phyloP scores from a whole-genome alignment of 2,888 invertebrate species.

The Tetragnatha montana region DNA sequence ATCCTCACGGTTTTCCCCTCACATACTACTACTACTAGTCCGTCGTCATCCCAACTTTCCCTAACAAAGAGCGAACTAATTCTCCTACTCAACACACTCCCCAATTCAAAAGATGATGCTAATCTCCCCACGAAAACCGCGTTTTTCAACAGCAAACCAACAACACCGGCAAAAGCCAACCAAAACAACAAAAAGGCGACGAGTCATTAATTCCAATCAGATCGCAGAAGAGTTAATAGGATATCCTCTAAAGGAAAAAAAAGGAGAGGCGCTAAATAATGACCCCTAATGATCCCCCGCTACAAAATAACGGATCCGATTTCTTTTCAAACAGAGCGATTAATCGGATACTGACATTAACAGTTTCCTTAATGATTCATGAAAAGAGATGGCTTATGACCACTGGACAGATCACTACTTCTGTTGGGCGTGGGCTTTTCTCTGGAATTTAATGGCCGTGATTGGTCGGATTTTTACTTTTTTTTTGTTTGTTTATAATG shows the following conservation, averaged over 20 bases:
- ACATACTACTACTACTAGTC: too few relatives aligned
- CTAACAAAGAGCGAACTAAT: too few relatives aligned
- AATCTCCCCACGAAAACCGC: too few relatives aligned
- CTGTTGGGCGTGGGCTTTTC: neutral
- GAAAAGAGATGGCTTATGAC: conserved; percentile 17
- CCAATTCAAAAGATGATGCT: too few relatives aligned
- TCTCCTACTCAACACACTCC: too few relatives aligned
- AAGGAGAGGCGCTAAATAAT: conserved; percentile 15
- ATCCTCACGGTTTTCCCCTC: too few relatives aligned
- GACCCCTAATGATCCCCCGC: conserved; percentile 9
- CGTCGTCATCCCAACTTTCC: too few relatives aligned
- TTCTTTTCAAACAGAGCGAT: conserved; percentile 3
- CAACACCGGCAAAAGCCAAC: too few relatives aligned
- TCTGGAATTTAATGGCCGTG: neutral
- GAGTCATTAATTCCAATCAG: conserved; percentile 1
- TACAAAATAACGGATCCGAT: conserved; percentile 1
- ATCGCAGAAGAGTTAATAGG: neutral
- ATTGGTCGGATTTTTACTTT: neutral
- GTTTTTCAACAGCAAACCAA: too few relatives aligned
- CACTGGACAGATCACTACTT: neutral
- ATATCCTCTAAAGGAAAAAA: neutral
- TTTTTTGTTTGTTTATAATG: neutral
- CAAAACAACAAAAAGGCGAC: too few relatives aligned
- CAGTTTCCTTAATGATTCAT: conserved; percentile 56
- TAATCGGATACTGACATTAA: conserved; percentile 38